phyloP scores from a whole-genome alignment of 2,113 vertebrate species.

The Zeus faber region DNA sequence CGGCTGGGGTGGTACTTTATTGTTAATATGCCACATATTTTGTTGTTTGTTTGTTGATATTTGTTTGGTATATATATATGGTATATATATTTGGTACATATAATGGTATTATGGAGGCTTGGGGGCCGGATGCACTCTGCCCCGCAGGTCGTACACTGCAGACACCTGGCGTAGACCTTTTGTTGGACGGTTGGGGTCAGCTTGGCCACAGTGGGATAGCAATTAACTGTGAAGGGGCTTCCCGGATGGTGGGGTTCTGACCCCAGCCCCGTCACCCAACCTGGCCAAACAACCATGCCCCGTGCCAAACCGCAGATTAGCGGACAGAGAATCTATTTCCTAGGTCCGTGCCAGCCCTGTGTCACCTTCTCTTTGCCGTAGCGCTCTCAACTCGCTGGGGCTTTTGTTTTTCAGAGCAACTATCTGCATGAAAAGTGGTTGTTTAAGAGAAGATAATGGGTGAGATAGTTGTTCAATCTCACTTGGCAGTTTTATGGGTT shows the following conservation, averaged over 20 bases:
- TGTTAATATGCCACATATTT: no score
- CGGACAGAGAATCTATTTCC: constrained; percentile 32
- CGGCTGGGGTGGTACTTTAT: no score
- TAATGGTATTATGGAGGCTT: no score
- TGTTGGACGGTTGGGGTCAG: constrained; percentile 22
- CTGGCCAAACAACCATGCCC: constrained; percentile 24
- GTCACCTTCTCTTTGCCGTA: neutral
- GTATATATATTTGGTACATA: no score
- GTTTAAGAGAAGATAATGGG: neutral
- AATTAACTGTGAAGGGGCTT: constrained; percentile 45
- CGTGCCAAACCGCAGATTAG: constrained; percentile 27
- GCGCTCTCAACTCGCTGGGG: neutral
- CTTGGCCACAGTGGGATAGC: constrained; percentile 45
- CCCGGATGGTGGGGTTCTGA: constrained; percentile 42
- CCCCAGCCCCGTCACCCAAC: constrained; percentile 28
- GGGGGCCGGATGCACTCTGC: no score
- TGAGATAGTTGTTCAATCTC: constrained; percentile 45
- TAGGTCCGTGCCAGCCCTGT: neutral
- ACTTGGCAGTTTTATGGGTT: constrained; percentile 49
- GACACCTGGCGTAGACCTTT: constrained; percentile 2
- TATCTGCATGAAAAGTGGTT: neutral
- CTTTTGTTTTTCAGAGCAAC: neutral
- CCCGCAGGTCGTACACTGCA: no score
- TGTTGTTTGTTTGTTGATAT: no score
- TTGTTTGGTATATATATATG: no score